These are phyloP conservation scores for Agraylea sexmaculata DNA, from an alignment of 1,140 invertebrate genomes.

Conservation along the genomic window DNA sequence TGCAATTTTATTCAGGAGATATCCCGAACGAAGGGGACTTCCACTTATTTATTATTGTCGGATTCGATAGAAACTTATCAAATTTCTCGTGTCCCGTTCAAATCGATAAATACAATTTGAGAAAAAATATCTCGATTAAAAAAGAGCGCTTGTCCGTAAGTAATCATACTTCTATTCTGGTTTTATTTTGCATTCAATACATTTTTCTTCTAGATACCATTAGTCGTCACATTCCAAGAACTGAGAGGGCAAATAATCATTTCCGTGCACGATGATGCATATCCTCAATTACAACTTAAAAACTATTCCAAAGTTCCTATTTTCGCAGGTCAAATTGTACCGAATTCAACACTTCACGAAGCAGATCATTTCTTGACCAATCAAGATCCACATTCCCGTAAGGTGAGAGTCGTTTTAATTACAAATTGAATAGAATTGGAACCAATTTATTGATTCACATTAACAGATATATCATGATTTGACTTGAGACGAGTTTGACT, in stretches of 20 bases:
- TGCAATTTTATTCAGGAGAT: too few species aligned
- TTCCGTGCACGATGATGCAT: slow-evolving; percentile 42
- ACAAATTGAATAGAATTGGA: too few species aligned
- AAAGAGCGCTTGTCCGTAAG: slow-evolving; percentile 21
- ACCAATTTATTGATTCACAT: too few species aligned
- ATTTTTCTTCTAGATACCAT: slow-evolving; percentile 26
- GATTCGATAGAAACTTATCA: too few species aligned
- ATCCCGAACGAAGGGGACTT: too few species aligned
- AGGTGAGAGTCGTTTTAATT: too few species aligned
- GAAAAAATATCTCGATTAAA: slow-evolving; percentile 33
- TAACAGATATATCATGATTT: too few species aligned
- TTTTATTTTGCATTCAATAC: not conserved
- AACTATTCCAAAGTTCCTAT: slow-evolving; percentile 18
- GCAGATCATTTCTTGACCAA: slow-evolving; percentile 2
- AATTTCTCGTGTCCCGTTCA: slow-evolving; percentile 42
- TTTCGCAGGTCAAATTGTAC: slow-evolving; percentile 13
- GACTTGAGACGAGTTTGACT: too few species aligned
- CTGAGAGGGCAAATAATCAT: slow-evolving; percentile 45
- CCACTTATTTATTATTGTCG: too few species aligned
- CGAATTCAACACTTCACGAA: slow-evolving; percentile 1
- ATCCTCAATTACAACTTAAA: slow-evolving; percentile 39
- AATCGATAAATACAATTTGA: slow-evolving; percentile 36
- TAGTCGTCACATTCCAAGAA: slow-evolving; percentile 41
- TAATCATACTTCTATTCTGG: slow-evolving; percentile 10
- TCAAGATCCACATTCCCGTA: slow-evolving; percentile 22